Evolutionary conservation across 2,888 invertebrate species (phyloP), one percentile per base, ranked within the genome.

Genomic region (Xestoiulus laeticollis): DNA sequence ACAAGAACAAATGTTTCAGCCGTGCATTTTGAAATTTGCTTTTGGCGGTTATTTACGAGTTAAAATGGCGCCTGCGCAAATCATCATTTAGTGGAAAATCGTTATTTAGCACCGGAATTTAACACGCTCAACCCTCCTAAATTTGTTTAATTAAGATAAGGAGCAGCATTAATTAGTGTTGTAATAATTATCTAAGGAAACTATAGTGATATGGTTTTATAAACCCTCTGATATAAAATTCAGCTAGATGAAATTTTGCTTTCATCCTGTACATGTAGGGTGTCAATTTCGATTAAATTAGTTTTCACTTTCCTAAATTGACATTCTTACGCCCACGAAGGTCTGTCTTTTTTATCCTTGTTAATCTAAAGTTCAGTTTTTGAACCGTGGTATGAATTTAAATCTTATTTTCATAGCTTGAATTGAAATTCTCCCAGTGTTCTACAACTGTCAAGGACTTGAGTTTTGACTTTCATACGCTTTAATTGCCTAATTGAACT

Each of bases 401-500:
- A 59, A 59, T 59, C 22, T 4, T 6, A 59, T 59, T 59, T 59
- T 59, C 22, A 59, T 22, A 22, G 10, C 22, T 2, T 22, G 53
- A 1, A 53, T 53, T 59, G 59, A 48, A 38, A 48, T 48, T 16
- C 48, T 48, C 12, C 48, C 3, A 48, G 59, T 59, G 59, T 59
- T 59, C 8, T 59, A 59, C 59, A 22, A 22, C 59, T 59, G 22
- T 59, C 59, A 59, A 59, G 59, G 59, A 59, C 59, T n/a, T 3
- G 6, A 10, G 19, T 59, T 59, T 59, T 59, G 59, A 59, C 59
- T 22, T 22, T 59, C 59, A n/a, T 22, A 59, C 59, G n/a, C 22
- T 6, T 22, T 59, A 59, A 59, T 59, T 59, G 59, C 59, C 59
- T 59, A 59, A 59, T 59, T 59, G 59, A 59, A 59, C 59, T 59